A percentile compares a stretch with the other conserved stretches of the same genome.
phyloP scores from a whole-genome alignment of 2,113 vertebrate genomes.

The Scortum barcoo region DNA sequence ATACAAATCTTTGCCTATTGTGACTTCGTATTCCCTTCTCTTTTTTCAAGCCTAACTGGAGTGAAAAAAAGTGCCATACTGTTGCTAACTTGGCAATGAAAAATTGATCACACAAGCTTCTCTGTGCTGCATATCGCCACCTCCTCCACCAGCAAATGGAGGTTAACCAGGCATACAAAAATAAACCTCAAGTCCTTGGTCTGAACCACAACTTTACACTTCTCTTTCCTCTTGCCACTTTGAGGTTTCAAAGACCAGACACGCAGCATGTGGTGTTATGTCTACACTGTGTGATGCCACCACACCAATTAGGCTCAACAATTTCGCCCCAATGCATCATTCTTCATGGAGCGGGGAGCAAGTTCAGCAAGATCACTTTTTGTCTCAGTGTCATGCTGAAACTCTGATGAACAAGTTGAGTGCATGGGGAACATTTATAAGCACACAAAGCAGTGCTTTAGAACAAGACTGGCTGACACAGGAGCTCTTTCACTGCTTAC shows the following conservation, averaged over 20 bases:
- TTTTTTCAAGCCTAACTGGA: conserved; percentile 12
- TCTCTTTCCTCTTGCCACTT: conserved; percentile 33
- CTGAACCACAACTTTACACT: conserved; percentile 52
- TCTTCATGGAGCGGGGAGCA: not conserved
- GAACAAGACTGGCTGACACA: conserved; percentile 5
- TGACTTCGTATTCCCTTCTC: conserved; percentile 32
- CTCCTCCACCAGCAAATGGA: conserved; percentile 31
- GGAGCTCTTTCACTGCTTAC: conserved; percentile 15
- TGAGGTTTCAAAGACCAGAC: conserved; percentile 57
- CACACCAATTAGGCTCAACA: conserved; percentile 37
- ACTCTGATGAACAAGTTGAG: conserved; percentile 2
- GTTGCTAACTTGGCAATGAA: conserved; percentile 44
- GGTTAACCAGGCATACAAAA: conserved; percentile 47
- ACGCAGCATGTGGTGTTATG: conserved; percentile 43
- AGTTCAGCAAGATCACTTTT: conserved; percentile 26
- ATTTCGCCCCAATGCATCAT: conserved; percentile 28
- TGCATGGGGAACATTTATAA: not conserved
- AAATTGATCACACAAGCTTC: conserved; percentile 58
- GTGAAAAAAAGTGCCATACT: not conserved
- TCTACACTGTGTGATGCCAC: conserved; percentile 29
- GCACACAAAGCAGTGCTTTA: not conserved
- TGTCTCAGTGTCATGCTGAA: not conserved
- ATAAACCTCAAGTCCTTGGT: conserved; percentile 51
- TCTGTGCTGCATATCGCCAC: conserved; percentile 19
- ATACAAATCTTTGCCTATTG: conserved; percentile 49